Base-by-base conservation (phyloP, 2,113 vertebrate species). In the Gambusia affinis region DNA sequence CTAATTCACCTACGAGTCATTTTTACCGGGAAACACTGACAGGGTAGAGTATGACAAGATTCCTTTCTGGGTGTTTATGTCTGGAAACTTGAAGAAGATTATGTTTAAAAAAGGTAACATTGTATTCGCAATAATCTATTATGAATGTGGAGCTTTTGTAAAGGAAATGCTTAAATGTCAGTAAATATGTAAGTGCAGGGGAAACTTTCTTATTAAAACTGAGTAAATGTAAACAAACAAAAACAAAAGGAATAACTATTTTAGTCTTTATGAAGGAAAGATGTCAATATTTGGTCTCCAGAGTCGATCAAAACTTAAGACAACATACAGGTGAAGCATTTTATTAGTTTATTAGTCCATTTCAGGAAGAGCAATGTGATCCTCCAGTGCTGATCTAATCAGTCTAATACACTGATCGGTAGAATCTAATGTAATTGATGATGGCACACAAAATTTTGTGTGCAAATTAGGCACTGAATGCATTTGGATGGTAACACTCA, bases 11-110 rank as follows among this genome's bases (percentile, higher is more conserved):
- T 66, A 51, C 37, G 35, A 35, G 60, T 86, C 85, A 88, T 80
- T 81, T 72, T 83, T 60, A 80, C 77, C 30, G 29, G 80, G 81
- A 83, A 85, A 74, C 70, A 65, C 54, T 28, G 3, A 66, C 73
- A 60, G 30, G 72, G 63, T 64, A 29, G 72, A 30, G 12, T 44
- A 37, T 65, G 61, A 70, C 78, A 70, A 73, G 60, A 61, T 69
- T 81, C 64, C 70, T 39, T 15, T 68, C 51, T 31, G 37, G n/a
- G 60, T 75, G 60, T 12, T 15, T 35, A 7, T 65, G 35, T 73
- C 61, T 67, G 64, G 72, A 17, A 22, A 60, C 4, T 60, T 76
- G 12, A 69, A 70, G n/a, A 35, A 14, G 24, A 68, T 44, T 28
- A n/a, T 24, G 7, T 24, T 57, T 6, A 54, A 54, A 22, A 57